Evolutionary conservation across 2,888 invertebrate genomes (phyloP).

Genomic region (Drosophila kokeensis): DNA sequence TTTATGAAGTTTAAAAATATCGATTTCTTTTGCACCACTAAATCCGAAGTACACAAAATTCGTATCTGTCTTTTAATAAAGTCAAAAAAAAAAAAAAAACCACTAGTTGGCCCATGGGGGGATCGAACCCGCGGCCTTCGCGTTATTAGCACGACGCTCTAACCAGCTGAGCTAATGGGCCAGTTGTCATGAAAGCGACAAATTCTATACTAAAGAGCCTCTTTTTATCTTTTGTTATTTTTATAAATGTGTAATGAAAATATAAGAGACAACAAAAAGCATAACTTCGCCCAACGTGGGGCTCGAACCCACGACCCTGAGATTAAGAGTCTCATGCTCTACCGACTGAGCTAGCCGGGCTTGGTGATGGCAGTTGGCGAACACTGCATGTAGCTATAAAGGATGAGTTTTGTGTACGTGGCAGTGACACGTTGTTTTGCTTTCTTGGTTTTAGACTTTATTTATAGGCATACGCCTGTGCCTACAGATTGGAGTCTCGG

Average conservation of each 20-base stretch:
- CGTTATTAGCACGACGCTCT: slow-evolving; percentile 86
- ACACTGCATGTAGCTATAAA: slow-evolving; percentile 28
- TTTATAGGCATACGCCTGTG: slow-evolving; percentile 12
- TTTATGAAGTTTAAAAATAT: neutral
- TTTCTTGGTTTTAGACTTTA: slow-evolving; percentile 2
- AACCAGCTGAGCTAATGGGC: slow-evolving; percentile 86
- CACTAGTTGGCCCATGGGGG: slow-evolving; percentile 83
- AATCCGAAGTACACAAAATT: neutral
- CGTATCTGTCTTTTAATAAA: rapidly evolving
- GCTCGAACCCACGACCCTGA: slow-evolving; percentile 79
- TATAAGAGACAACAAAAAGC: slow-evolving; percentile 4
- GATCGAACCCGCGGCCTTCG: slow-evolving; percentile 85
- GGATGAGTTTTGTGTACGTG: slow-evolving; percentile 13
- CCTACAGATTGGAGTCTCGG: slow-evolving; percentile 1
- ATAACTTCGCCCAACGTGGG: slow-evolving; percentile 71
- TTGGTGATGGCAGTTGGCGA: neutral
- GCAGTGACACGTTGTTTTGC: neutral
- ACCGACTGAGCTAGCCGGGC: slow-evolving; percentile 80
- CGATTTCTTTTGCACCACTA: neutral
- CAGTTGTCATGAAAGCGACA: neutral
- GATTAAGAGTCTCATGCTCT: slow-evolving; percentile 81
- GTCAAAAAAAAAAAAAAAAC: neutral
- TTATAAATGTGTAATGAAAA: neutral
- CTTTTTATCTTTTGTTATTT: neutral
- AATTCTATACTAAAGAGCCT: neutral